phyloP scores from a whole-genome alignment of 1,140 invertebrate species.

The Eueides isabella region DNA sequence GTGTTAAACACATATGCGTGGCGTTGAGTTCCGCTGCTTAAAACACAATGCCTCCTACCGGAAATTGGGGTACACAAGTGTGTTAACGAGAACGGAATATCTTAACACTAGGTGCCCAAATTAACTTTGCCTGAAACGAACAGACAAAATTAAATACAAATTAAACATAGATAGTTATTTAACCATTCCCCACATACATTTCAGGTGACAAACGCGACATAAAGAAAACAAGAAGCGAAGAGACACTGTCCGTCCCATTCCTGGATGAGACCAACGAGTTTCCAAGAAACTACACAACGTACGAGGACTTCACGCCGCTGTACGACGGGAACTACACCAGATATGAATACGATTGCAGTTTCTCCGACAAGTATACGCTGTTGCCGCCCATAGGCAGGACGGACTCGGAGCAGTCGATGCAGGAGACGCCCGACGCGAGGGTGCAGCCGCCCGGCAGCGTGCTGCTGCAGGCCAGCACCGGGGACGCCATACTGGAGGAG shows the following conservation, averaged over 20 bases:
- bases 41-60: no score
- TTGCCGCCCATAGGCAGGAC: conserved; percentile 64
- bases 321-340: conserved; percentile 59
- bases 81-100: no score
- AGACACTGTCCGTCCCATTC: conserved; percentile 66
- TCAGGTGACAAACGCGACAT: conserved; percentile 63
- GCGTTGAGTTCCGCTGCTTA: no score
- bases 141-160: no score
- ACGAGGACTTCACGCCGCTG: conserved; percentile 47
- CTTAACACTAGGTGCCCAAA: no score
- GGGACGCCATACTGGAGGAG: conserved; percentile 55
- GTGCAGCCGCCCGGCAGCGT: conserved; percentile 52
- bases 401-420: conserved; percentile 49
- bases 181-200: not conserved
- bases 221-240: conserved; percentile 76
- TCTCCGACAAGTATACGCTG: conserved; percentile 60
- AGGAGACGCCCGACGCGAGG: conserved; percentile 33
- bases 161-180: no score
- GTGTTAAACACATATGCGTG: no score
- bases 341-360: conserved; percentile 59
- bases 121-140: no score
- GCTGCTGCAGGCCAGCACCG: conserved; percentile 52
- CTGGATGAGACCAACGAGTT: conserved; percentile 44
- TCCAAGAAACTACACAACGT: conserved; percentile 44
- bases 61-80: no score